Conservation (phyloP, 2,113 vertebrate genomes). For the Desmodus rotundus region DNA sequence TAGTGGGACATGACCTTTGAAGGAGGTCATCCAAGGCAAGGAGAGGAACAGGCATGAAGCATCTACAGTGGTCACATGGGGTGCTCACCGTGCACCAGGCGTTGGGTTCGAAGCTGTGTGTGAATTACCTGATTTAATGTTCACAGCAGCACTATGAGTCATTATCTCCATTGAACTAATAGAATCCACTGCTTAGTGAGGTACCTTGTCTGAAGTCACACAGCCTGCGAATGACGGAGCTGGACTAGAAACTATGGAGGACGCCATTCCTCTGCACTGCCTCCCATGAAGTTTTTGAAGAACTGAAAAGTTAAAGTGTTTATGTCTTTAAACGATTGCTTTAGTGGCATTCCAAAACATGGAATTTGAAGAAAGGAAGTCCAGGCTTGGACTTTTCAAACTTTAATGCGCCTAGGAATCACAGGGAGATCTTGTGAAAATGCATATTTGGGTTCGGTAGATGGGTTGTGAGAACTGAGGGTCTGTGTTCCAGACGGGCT, state of each 20-base stretch:
- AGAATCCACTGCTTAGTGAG: neutral
- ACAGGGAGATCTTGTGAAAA: neutral
- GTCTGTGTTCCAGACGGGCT: neutral
- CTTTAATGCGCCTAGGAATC: neutral
- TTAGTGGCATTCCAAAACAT: neutral
- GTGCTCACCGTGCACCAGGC: fast-evolving
- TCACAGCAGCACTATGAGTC: neutral
- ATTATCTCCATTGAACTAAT: neutral
- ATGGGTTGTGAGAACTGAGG: neutral
- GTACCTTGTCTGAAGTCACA: neutral
- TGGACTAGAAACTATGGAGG: neutral
- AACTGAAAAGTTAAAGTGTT: neutral
- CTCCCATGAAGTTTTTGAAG: neutral
- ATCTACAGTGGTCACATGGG: fast-evolving
- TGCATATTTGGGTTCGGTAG: neutral
- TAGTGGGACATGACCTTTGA: neutral
- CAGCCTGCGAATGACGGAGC: neutral
- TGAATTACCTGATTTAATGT: neutral
- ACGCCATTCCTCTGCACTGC: neutral
- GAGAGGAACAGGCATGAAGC: fast-evolving
- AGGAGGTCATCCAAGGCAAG: neutral
- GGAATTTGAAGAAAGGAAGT: neutral
- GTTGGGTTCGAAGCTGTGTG: fast-evolving
- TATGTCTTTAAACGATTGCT: neutral
- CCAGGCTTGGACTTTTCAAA: neutral